phyloP scores from a whole-genome alignment of 30 jellyfish, hydroid and myxozoan species.

The Aurelia aurita region DNA sequence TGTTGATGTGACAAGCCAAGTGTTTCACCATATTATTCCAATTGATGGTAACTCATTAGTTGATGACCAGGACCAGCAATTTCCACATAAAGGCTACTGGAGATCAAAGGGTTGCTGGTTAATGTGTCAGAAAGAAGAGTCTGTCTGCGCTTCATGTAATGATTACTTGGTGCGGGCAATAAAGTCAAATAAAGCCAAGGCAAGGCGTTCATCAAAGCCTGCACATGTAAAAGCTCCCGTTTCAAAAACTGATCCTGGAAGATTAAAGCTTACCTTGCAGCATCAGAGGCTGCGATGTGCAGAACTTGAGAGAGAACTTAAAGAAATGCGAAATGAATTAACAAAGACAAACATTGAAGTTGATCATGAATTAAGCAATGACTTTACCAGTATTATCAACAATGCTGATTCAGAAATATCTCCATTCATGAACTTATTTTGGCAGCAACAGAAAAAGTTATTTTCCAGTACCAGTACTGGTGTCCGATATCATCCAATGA shows the following conservation, averaged over 20 bases:
- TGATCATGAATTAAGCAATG: slow-evolving; percentile 36
- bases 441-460: slow-evolving; percentile 51
- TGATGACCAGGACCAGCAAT: neutral
- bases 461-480: slow-evolving; percentile 18
- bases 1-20: neutral
- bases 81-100: neutral
- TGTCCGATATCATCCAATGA: slow-evolving; percentile 42
- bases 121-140: neutral
- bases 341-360: slow-evolving; percentile 9
- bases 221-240: slow-evolving; percentile 57
- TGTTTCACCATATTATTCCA: slow-evolving; percentile 27
- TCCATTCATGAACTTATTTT: slow-evolving; percentile 49
- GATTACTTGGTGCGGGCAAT: neutral
- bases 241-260: slow-evolving; percentile 26
- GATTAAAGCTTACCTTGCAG: slow-evolving; percentile 44
- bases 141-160: neutral
- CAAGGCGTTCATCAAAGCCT: slow-evolving; percentile 16
- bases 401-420: slow-evolving; percentile 33
- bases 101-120: slow-evolving; percentile 1
- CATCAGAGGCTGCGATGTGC: slow-evolving; percentile 40
- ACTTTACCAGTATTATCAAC: slow-evolving; percentile 16
- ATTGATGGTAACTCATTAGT: neutral
- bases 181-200: neutral
- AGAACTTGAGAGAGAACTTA: slow-evolving; percentile 31
- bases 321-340: slow-evolving; percentile 45